A percentile compares a stretch with the other conserved stretches of the same genome.
These are phyloP conservation scores for Nothocercus nigrocapillus DNA, from an alignment of 2,113 vertebrate genomes.

Conservation along the genomic window DNA sequence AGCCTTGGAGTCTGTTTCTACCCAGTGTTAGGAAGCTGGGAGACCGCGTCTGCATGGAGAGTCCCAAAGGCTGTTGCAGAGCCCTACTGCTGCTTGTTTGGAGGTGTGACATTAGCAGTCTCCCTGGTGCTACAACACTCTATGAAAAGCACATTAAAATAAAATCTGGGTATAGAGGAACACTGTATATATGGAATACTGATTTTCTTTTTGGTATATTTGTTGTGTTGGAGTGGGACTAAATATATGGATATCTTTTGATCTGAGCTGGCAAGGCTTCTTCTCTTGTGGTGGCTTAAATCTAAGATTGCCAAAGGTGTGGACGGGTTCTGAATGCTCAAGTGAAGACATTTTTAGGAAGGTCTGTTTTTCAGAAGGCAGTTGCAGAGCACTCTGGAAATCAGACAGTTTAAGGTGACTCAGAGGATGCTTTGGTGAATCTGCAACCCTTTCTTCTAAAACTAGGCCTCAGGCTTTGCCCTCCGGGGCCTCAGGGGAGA, in stretches of 20 bases:
- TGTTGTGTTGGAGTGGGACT: neutral
- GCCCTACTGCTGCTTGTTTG: neutral
- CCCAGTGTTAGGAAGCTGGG: neutral
- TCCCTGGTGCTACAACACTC: neutral
- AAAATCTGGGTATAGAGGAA: neutral
- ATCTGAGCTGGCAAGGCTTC: neutral
- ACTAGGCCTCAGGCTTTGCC: neutral
- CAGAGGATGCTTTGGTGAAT: neutral
- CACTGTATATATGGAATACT: neutral
- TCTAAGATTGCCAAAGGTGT: neutral
- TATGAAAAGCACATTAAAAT: conserved; percentile 3
- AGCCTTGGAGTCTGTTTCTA: neutral
- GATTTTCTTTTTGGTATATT: neutral
- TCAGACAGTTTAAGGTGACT: neutral
- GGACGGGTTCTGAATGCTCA: neutral
- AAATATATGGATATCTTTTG: neutral
- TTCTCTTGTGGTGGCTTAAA: neutral
- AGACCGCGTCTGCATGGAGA: neutral
- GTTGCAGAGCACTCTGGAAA: neutral
- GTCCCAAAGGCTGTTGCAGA: neutral
- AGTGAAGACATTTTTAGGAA: neutral
- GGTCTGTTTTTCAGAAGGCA: neutral
- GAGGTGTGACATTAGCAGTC: neutral
- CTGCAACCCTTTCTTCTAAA: neutral
- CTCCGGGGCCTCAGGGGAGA: neutral